Evolutionary conservation across 2,113 vertebrate species (phyloP), one percentile per base, ranked within the genome.

Genomic region (Campylomormyrus tamandua): DNA sequence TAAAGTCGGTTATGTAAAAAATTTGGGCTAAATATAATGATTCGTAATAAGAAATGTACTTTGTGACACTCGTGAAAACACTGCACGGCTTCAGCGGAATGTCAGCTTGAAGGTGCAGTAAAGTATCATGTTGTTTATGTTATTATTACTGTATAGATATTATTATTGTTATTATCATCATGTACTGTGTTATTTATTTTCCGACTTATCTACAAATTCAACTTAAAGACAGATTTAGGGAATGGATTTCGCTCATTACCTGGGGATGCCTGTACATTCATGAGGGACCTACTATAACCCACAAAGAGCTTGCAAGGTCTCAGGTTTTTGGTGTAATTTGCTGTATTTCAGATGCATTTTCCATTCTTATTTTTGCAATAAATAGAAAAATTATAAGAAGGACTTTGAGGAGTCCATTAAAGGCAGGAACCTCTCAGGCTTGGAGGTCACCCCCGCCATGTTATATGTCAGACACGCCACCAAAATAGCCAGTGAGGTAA

Each of bases 401-500:
- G 98, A 99, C 93, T 99, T 96, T 96, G 98, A 99, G 96, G 98
- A 99, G 95, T 93, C 94, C 95, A 98, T 99, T 96, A 99, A 97
- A 96, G 99, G 98, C 96, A 98, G 96, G 95, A 99, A 99, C 96
- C 97, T 99, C 95, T 96, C 97, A 89, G 98, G 97, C 93, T 96
- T 99, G 97, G 98, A 99, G 96, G 96, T 97, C 95, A 99, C 98
- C 27, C 98, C 98, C 89, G 96, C 98, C 94, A 96, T 98, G 95
- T 93, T 99, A 92, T 98, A 99, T 96, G 98, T 97, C 97, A 99
- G 95, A 97, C 97, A 99, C 88, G 98, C 98, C 94, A 99, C 98
- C 95, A 98, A 97, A 98, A 99, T 99, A 98, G 96, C 96, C 93
- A 99, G 97, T 92, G 98, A 99, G 98, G 98, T 99, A 99, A 96